Percentiles rank a stretch among this genome's conserved stretches.
Conservation (phyloP, 2,797 vertebrate species). For the Natrix natrix region DNA sequence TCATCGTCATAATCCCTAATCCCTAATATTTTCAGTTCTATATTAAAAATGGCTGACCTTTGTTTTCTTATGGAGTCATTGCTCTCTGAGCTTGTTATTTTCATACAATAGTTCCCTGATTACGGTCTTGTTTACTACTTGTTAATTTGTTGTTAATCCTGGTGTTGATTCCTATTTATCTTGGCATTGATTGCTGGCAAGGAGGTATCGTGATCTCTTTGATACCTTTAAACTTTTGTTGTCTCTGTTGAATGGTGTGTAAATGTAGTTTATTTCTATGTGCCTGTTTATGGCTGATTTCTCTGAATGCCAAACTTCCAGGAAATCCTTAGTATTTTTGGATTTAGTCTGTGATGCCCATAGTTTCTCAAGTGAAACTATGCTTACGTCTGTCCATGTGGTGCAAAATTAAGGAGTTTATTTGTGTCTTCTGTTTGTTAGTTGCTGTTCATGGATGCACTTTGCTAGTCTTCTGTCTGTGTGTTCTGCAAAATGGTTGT, state of each 20-base stretch:
- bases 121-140: background rate
- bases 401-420: background rate
- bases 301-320: background rate
- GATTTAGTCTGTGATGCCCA: background rate
- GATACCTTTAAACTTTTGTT: background rate
- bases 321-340: background rate
- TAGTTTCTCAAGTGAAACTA: background rate
- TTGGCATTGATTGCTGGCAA: background rate
- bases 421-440: background rate
- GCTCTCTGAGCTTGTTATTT: background rate
- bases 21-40: background rate
- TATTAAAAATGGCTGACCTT: background rate
- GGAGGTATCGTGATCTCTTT: background rate
- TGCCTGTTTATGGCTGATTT: background rate
- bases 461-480: background rate
- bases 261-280: background rate
- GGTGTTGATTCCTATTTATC: background rate
- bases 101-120: background rate
- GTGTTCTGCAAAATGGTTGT: background rate
- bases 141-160: background rate
- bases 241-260: background rate
- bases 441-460: background rate
- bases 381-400: background rate
- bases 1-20: background rate
- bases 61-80: background rate